Base-by-base conservation (phyloP, 1,140 invertebrate genomes). In the Heliothis subflexa region DNA sequence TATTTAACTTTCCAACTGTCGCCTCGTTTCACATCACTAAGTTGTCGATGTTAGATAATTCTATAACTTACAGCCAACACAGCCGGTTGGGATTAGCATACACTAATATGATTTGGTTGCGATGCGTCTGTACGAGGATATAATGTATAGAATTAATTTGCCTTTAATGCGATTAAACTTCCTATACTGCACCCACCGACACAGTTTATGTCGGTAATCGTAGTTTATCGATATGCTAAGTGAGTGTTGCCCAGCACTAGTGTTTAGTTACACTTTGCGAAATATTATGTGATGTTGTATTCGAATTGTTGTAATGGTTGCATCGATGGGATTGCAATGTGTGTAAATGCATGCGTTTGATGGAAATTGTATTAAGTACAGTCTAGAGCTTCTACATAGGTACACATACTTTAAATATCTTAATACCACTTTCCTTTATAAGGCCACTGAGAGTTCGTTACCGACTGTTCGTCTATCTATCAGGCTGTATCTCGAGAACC, bases 201-300 rank as follows among this genome's bases (percentile, higher is more conserved):
- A 59, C 54, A 73, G 13, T 73, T 59, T 47, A 52, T 73, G 40
- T 45, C 33, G 54, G 45, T 73, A 59, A 59, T 52, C 28, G 28
- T 75, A 75, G 14, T 77, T 66, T 68, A 77, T 77, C 74, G 61
- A 77, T 77, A 77, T 47, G 18, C 12, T 66, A 55, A 68, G 61
- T 77, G 28, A 76, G 47, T 64, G 50, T 76, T 76, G 49, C 62
- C 7, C 62, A 25, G n/a, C 62, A 77, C 62, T 77, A 77, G 50
- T 47, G 61, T 25, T 54, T 40, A 77, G n/a, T 50, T 25, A 68
- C 16, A 25, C n/a, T 18, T 47, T 64, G 40, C 40, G 18, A 64
- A 64, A 64, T 64, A 64, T 64, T 64, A 45, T 16, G 55, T 57
- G 61, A 33, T 45, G 40, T 64, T 64, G 33, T 18, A 47, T 2